Conservation (phyloP, 2,888 invertebrate species). For the Trypoxylon attenuatum region DNA sequence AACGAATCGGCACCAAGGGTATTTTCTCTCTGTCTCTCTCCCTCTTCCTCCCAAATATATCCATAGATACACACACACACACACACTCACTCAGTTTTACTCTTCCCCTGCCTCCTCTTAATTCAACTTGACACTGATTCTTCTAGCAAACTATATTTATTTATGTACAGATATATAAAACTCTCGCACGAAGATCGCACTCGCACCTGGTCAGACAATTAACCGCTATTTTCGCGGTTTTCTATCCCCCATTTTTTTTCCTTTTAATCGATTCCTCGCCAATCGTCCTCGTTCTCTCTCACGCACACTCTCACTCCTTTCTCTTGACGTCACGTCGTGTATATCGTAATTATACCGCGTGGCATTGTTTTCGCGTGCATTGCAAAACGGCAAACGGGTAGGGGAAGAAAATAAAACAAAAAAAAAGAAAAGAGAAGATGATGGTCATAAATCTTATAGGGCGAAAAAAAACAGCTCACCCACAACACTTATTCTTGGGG, state of each 20-base stretch:
- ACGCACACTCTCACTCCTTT: not conserved
- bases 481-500: too few species aligned
- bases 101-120: not conserved
- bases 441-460: too few species aligned
- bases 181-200: constrained; percentile 36
- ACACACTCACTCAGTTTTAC: too few species aligned
- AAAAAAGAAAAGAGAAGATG: too few species aligned
- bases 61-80: too few species aligned
- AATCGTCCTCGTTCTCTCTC: constrained; percentile 1
- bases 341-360: constrained; percentile 9
- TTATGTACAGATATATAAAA: constrained; percentile 41
- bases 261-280: not conserved
- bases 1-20: not conserved
- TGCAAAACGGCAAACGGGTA: constrained; percentile 14
- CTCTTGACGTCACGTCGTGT: not conserved
- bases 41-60: not conserved
- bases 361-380: constrained; percentile 25
- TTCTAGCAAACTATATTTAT: constrained; percentile 46
- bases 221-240: constrained; percentile 21
- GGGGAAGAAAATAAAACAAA: too few species aligned
- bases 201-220: too few species aligned
- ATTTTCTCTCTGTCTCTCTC: not conserved
- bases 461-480: too few species aligned
- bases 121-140: constrained; percentile 45
- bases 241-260: not conserved